These are phyloP conservation scores for Hestina assimilis DNA, from an alignment of 1,140 invertebrate species.

Conservation along the genomic window DNA sequence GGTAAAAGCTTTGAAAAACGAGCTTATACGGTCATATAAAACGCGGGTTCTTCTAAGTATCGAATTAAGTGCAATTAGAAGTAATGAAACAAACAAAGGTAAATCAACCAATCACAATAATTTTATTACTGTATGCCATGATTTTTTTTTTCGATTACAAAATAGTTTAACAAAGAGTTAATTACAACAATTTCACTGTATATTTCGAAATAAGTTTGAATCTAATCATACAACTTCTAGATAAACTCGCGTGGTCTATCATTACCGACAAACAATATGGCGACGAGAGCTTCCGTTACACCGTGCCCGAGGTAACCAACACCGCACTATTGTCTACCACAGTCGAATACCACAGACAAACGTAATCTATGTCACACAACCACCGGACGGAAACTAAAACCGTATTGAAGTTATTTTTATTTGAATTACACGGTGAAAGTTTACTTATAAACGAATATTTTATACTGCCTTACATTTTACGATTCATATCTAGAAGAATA, in stretches of 20 bases:
- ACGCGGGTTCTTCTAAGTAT: too few relatives aligned
- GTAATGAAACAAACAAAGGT: too few relatives aligned
- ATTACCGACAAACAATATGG: slow-evolving; percentile 29
- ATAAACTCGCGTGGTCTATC: background rate
- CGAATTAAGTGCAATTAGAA: too few relatives aligned
- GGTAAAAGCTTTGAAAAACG: too few relatives aligned
- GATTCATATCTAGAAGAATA: background rate
- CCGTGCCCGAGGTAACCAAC: slow-evolving; percentile 32
- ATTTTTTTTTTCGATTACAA: too few relatives aligned
- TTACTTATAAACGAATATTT: background rate
- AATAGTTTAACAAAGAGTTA: too few relatives aligned
- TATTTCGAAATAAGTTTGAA: too few relatives aligned
- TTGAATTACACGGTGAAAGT: slow-evolving; percentile 15
- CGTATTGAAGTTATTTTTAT: slow-evolving; percentile 5
- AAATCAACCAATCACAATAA: too few relatives aligned
- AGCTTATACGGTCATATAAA: too few relatives aligned
- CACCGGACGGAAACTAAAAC: slow-evolving; percentile 10
- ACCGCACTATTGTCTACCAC: slow-evolving; percentile 26
- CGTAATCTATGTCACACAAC: slow-evolving; percentile 37
- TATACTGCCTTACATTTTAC: background rate
- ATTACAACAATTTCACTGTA: too few relatives aligned
- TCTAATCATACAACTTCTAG: too few relatives aligned
- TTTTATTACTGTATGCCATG: too few relatives aligned
- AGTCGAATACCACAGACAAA: background rate
- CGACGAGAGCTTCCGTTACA: slow-evolving; percentile 45